Percentiles rank a stretch among this genome's conserved stretches.
Conservation (phyloP, 2,113 vertebrate species). For the Entelurus aequoreus region DNA sequence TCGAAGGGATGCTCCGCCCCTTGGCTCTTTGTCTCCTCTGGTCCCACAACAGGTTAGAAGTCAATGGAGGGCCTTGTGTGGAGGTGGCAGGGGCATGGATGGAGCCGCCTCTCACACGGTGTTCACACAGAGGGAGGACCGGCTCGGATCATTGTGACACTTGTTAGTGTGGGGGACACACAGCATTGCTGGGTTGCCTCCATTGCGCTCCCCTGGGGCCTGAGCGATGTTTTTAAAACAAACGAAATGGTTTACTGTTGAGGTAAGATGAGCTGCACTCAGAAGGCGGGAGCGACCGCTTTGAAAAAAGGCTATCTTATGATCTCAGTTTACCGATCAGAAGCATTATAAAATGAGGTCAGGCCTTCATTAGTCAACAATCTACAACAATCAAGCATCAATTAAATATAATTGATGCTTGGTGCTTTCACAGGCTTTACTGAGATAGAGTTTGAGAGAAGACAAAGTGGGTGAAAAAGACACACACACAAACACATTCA, state of each 20-base stretch:
- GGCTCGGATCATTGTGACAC: slow-evolving; percentile 59
- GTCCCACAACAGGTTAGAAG: slow-evolving; percentile 88
- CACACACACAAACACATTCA: slow-evolving; percentile 40
- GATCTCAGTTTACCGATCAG: slow-evolving; percentile 53
- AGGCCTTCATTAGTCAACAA: slow-evolving; percentile 34
- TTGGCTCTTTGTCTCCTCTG: slow-evolving; percentile 77
- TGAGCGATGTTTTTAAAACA: slow-evolving; percentile 36
- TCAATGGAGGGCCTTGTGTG: slow-evolving; percentile 89
- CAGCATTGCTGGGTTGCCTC: slow-evolving; percentile 28
- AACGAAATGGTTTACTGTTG: slow-evolving; percentile 37
- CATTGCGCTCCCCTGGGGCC: slow-evolving; percentile 26
- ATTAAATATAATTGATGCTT: slow-evolving; percentile 31
- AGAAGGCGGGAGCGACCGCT: slow-evolving; percentile 33
- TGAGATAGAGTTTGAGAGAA: slow-evolving; percentile 46
- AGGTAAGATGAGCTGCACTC: slow-evolving; percentile 58
- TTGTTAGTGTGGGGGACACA: slow-evolving; percentile 63
- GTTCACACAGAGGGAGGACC: slow-evolving; percentile 68
- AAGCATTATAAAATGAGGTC: slow-evolving; percentile 53
- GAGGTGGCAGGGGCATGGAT: slow-evolving; percentile 75
- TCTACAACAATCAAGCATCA: slow-evolving; percentile 17
- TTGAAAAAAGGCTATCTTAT: slow-evolving; percentile 55
- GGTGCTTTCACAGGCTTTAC: slow-evolving; percentile 20
- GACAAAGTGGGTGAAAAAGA: slow-evolving; percentile 34
- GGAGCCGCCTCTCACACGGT: slow-evolving; percentile 68
- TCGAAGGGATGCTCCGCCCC: slow-evolving; percentile 79